Conservation (phyloP, 2,113 vertebrate genomes). For the Mastomys coucha region DNA sequence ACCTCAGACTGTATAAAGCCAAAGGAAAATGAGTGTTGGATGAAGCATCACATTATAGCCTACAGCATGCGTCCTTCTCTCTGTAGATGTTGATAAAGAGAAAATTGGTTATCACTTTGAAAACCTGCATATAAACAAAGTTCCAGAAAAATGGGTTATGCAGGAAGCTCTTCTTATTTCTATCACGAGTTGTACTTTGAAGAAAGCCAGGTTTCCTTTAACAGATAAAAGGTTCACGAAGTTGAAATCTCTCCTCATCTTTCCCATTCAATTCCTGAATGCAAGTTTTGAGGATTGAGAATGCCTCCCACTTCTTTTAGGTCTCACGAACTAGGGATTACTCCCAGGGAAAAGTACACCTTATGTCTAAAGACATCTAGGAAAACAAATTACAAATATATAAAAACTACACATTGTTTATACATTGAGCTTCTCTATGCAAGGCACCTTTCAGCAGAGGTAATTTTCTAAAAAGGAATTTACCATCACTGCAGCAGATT, state of each 20-base stretch:
- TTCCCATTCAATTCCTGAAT: neutral
- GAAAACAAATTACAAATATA: constrained; percentile 35
- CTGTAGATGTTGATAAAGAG: neutral
- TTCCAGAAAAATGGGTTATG: neutral
- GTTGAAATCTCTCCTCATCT: neutral
- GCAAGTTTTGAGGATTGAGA: neutral
- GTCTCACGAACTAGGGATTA: constrained; percentile 35
- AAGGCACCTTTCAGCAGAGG: neutral
- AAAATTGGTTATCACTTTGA: neutral
- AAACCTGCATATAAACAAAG: constrained; percentile 1
- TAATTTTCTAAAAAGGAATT: neutral
- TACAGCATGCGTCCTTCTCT: neutral
- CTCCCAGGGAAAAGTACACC: constrained; percentile 25
- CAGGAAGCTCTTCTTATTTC: neutral
- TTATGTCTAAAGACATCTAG: constrained; percentile 5
- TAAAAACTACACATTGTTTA: constrained; percentile 19
- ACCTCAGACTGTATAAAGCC: neutral
- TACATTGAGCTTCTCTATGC: constrained; percentile 22
- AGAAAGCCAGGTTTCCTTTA: constrained; percentile 6
- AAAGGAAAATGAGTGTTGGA: constrained; percentile 12
- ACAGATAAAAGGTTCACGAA: neutral
- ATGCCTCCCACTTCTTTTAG: neutral
- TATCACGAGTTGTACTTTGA: neutral
- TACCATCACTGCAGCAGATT: constrained; percentile 37
- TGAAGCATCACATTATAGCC: neutral